phyloP scores from a whole-genome alignment of 2,113 vertebrate genomes.

The Erythrocercus mccallii region DNA sequence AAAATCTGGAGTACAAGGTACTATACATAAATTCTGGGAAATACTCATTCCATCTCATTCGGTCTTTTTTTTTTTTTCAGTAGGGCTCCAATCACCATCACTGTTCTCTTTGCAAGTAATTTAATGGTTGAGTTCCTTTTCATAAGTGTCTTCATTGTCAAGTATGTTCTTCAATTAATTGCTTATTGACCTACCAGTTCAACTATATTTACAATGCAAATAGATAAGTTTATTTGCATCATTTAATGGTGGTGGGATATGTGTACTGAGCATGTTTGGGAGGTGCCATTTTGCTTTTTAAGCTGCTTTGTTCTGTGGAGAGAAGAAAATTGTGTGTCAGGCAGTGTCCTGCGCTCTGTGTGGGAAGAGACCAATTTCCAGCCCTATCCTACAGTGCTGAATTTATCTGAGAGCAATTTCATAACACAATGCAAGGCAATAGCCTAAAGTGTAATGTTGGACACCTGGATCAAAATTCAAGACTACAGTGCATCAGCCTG shows the following conservation, averaged over 20 bases:
- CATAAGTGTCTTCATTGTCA: not conserved
- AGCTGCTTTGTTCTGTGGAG: not conserved
- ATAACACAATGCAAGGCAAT: not conserved
- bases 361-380: not conserved
- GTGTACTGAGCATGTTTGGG: not conserved
- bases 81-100: not conserved
- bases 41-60: not conserved
- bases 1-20: not conserved
- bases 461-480: not conserved
- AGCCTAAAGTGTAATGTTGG: not conserved
- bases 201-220: constrained; percentile 1
- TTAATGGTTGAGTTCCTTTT: constrained; percentile 41
- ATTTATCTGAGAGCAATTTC: not conserved
- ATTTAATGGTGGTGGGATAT: not conserved
- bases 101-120: constrained; percentile 15
- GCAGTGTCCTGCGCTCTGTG: not conserved
- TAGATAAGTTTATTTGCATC: constrained; percentile 25
- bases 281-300: not conserved
- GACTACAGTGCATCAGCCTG: not conserved
- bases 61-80: not conserved
- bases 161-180: constrained; percentile 42
- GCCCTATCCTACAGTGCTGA: not conserved
- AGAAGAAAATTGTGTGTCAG: not conserved
- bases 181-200: not conserved
- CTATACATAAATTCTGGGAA: not conserved